Evolutionary conservation across 1,140 invertebrate genomes (phyloP).

Genomic region (Diorhabda carinulata): DNA sequence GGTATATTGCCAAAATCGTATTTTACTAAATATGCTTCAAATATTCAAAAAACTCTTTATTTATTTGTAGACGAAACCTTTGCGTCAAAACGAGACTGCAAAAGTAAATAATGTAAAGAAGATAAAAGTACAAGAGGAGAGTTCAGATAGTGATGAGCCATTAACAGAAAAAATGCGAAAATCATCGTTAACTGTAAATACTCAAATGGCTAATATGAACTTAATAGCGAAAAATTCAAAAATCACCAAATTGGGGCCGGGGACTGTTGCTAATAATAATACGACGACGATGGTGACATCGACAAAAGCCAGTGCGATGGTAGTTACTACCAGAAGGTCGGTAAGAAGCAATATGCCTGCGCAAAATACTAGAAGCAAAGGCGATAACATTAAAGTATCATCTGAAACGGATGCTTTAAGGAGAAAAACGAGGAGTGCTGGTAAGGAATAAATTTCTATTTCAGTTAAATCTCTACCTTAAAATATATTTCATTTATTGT

Average conservation of each 20-base stretch:
- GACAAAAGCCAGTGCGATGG: conserved; percentile 12
- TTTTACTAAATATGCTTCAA: too few relatives aligned
- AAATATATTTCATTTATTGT: too few relatives aligned
- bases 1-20: conserved; percentile 57
- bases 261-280: conserved; percentile 31
- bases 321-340: conserved; percentile 42
- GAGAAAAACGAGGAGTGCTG: conserved; percentile 63
- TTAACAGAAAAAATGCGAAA: conserved; percentile 68
- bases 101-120: conserved; percentile 24
- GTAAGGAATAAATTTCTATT: conserved; percentile 42
- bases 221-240: not conserved
- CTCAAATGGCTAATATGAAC: conserved; percentile 12
- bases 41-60: conserved; percentile 48
- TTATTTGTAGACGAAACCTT: conserved; percentile 47
- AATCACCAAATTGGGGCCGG: conserved; percentile 16
- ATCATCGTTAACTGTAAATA: conserved; percentile 35
- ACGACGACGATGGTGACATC: conserved; percentile 11
- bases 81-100: conserved; percentile 13
- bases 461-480: too few relatives aligned
- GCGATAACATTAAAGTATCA: conserved; percentile 31
- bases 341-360: conserved; percentile 35
- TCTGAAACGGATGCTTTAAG: conserved; percentile 42
- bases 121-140: conserved; percentile 49
- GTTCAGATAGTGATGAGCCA: conserved; percentile 75
- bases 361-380: conserved; percentile 43